Percentiles rank a stretch among this genome's conserved stretches.
Evolutionary conservation across 2,797 vertebrate genomes (phyloP).

Genomic region (Helarctos malayanus): DNA sequence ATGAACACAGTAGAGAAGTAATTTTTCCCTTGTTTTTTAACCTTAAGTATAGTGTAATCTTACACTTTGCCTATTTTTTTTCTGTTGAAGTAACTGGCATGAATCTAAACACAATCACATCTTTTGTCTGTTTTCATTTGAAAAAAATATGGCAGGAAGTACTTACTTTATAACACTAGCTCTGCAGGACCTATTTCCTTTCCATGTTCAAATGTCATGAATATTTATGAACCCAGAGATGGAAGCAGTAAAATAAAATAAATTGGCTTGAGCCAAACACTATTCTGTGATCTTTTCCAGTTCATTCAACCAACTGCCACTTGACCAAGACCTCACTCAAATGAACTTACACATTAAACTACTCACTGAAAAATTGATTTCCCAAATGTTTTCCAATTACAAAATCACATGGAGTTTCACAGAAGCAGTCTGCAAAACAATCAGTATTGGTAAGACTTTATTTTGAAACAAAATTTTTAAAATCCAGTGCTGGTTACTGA

Average conservation of each 20-base stretch:
- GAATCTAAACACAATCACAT: conserved; percentile 70
- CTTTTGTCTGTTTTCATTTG: conserved; percentile 74
- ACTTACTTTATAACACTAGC: conserved; percentile 71
- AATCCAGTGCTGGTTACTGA: not conserved
- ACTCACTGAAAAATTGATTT: conserved; percentile 84
- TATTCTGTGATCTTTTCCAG: conserved; percentile 80
- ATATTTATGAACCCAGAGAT: conserved; percentile 79
- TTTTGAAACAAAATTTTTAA: conserved; percentile 38
- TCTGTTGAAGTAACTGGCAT: conserved; percentile 51
- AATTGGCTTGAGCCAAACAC: conserved; percentile 82
- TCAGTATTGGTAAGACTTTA: conserved; percentile 62
- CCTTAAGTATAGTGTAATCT: not conserved
- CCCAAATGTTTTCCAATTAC: conserved; percentile 79
- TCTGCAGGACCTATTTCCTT: conserved; percentile 74
- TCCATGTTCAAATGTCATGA: conserved; percentile 79
- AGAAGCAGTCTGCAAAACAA: conserved; percentile 58
- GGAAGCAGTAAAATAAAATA: conserved; percentile 82
- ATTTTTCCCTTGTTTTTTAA: conserved; percentile 32
- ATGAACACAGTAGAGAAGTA: not conserved
- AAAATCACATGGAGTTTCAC: conserved; percentile 65
- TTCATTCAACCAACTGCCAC: conserved; percentile 80
- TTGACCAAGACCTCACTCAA: conserved; percentile 85
- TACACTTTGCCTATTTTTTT: conserved; percentile 8
- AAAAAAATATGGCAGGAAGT: conserved; percentile 77
- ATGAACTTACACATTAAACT: conserved; percentile 84